Base-by-base conservation (phyloP, 2,888 invertebrate genomes). In the Malachius bipustulatus region DNA sequence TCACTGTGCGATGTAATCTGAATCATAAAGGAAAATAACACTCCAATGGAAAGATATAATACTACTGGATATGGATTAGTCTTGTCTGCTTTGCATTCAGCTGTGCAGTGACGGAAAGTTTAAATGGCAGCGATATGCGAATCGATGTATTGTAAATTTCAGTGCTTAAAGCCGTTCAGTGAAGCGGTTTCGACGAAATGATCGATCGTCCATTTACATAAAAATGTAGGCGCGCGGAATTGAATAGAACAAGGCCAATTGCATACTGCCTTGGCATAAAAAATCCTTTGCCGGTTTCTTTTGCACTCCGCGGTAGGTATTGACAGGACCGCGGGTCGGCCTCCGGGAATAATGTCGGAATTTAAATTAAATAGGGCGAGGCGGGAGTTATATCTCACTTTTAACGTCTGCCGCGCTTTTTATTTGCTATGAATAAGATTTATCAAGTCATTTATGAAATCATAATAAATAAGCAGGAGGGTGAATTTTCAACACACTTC, bases 161-260 rank as follows among this genome's bases (percentile, higher is more conserved):
- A 45, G 44, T 48, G 51, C 48, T 49, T 47, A 44, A 45, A 48
- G 48, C 47, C 44, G 51, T 44, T 47, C 52, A 43, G 30, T 43
- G 48, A 38, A 45, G 49, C 46, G 43, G 43, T 35, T 38, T 39
- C 45, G 37, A 37, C 43, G 38, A 42, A 48, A 50, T 51, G 51
- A 51, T 52, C 51, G 49, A 52, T 52, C 47, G 43, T 37, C 47
- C 43, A 52, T 52, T 52, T 51, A 46, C 50, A 52, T 52, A 48
- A 51, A 51, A 51, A 50, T 48, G 47, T 47, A 45, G 48, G 45
- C 45, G 45, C 45, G 38, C 42, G 32, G 47, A 47, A 48, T 47
- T 49, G 47, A 48, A 48, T 48, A 40, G 44, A 47, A 48, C 49
- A 45, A 42, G 46, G 46, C 42, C 48, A 49, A 49, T 49, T 49